These are phyloP conservation scores for Ischnus inquisitorius DNA, from an alignment of 2,888 invertebrate species.

Conservation along the genomic window DNA sequence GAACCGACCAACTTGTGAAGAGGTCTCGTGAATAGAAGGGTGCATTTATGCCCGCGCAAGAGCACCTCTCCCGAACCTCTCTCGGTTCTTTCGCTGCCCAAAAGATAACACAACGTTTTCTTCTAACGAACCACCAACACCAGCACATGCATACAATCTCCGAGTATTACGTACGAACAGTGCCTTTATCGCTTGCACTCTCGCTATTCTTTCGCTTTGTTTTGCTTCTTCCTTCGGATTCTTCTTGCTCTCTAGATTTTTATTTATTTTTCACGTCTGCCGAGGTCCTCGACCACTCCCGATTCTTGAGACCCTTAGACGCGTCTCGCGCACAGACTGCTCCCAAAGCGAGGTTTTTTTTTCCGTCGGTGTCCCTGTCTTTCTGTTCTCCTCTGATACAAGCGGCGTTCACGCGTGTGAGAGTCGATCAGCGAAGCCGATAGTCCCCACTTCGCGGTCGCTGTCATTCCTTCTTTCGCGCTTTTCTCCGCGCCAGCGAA, in stretches of 20 bases:
- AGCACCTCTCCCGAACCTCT: conserved; percentile 36
- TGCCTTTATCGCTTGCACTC: conserved; percentile 58
- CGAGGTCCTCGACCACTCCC: conserved; percentile 73
- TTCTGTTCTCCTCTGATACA: conserved; percentile 40
- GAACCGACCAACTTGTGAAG: conserved; percentile 64
- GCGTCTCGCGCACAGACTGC: neutral
- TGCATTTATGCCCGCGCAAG: conserved; percentile 71
- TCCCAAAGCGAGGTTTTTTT: neutral
- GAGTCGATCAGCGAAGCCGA: conserved; percentile 59
- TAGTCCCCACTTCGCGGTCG: conserved; percentile 36
- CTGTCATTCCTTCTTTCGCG: conserved; percentile 38
- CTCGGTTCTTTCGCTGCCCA: conserved; percentile 43
- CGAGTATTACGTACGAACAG: conserved; percentile 55
- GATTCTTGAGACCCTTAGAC: conserved; percentile 63
- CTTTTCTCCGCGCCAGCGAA: neutral
- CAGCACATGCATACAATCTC: conserved; percentile 34
- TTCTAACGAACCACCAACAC: conserved; percentile 46
- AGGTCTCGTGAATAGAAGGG: conserved; percentile 69
- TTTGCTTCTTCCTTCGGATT: conserved; percentile 39
- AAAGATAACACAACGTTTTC: conserved; percentile 65
- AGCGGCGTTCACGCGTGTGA: conserved; percentile 64
- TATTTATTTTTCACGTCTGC: conserved; percentile 58
- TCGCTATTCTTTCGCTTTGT: conserved; percentile 34
- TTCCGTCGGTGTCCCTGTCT: conserved; percentile 14
- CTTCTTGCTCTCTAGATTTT: conserved; percentile 47